Conservation (phyloP, 2,888 invertebrate species). For the Drosophila merina region DNA sequence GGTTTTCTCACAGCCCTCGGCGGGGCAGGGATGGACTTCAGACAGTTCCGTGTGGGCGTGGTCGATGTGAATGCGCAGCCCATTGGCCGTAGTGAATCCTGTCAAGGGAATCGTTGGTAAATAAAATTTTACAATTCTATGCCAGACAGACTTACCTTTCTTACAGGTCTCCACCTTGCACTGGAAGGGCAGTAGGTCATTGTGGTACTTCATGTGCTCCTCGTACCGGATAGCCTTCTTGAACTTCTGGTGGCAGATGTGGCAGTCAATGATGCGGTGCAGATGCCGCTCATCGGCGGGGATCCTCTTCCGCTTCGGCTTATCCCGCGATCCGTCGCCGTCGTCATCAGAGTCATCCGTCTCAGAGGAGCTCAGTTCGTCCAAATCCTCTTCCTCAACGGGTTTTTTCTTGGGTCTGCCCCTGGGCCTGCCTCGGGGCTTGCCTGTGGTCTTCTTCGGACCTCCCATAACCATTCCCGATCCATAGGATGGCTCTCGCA, state of each 20-base stretch:
- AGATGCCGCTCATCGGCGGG: constrained; percentile 73
- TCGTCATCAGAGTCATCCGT: constrained; percentile 54
- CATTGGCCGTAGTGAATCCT: constrained; percentile 79
- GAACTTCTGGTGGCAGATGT: constrained; percentile 81
- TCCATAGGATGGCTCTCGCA: constrained; percentile 43
- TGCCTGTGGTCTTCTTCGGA: constrained; percentile 4
- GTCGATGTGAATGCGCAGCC: constrained; percentile 78
- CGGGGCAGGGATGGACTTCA: constrained; percentile 75
- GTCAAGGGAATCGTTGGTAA: not conserved
- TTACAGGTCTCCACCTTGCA: constrained; percentile 79
- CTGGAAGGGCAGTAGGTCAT: constrained; percentile 81
- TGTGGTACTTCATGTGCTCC: constrained; percentile 81
- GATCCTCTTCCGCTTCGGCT: constrained; percentile 69
- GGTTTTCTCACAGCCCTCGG: constrained; percentile 78
- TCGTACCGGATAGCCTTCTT: constrained; percentile 79
- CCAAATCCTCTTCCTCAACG: constrained; percentile 45
- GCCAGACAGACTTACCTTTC: constrained; percentile 48
- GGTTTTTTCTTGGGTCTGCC: constrained; percentile 42
- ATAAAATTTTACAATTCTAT: accelerated
- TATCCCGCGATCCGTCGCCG: constrained; percentile 52
- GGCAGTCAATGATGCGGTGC: constrained; percentile 80
- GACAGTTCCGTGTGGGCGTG: constrained; percentile 81
- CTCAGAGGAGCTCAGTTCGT: constrained; percentile 33
- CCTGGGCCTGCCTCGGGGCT: constrained; percentile 42
- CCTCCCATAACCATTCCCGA: not conserved